phyloP scores from a whole-genome alignment of 2,888 invertebrate species.

The Timema podura region DNA sequence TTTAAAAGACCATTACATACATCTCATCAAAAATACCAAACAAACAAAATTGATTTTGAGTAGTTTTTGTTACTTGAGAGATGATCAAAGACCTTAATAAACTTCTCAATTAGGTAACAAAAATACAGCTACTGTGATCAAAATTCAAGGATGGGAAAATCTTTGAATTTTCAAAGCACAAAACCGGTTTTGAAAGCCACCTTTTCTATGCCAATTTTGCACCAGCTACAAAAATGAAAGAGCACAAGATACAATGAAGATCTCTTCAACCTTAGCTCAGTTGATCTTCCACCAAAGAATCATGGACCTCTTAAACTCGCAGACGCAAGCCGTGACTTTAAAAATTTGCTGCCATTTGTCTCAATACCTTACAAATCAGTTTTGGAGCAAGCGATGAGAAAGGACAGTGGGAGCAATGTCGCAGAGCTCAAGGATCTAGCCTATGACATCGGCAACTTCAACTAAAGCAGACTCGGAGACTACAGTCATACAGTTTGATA shows the following conservation, averaged over 20 bases:
- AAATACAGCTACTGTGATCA: not conserved
- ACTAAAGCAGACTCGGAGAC: no score
- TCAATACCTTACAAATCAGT: no score
- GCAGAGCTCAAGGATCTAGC: no score
- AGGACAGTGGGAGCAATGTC: no score
- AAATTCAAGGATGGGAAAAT: not conserved
- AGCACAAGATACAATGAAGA: slow-evolving; percentile 10
- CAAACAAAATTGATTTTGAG: not conserved
- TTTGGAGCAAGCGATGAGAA: no score
- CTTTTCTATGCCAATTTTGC: not conserved
- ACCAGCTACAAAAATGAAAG: slow-evolving; percentile 8
- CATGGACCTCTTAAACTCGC: not conserved
- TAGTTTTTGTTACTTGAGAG: not conserved
- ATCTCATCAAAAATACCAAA: no score
- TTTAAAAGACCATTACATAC: no score
- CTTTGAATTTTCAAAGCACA: not conserved
- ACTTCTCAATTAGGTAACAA: not conserved
- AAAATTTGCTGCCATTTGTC: no score
- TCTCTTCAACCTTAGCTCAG: slow-evolving; percentile 7
- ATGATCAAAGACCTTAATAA: not conserved
- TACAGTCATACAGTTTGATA: no score
- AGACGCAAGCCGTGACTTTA: no score
- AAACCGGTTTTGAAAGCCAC: not conserved
- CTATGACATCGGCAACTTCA: no score
- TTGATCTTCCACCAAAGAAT: slow-evolving; percentile 4